phyloP scores from a whole-genome alignment of 2,888 invertebrate species.

The Sphecodes monilicornis region DNA sequence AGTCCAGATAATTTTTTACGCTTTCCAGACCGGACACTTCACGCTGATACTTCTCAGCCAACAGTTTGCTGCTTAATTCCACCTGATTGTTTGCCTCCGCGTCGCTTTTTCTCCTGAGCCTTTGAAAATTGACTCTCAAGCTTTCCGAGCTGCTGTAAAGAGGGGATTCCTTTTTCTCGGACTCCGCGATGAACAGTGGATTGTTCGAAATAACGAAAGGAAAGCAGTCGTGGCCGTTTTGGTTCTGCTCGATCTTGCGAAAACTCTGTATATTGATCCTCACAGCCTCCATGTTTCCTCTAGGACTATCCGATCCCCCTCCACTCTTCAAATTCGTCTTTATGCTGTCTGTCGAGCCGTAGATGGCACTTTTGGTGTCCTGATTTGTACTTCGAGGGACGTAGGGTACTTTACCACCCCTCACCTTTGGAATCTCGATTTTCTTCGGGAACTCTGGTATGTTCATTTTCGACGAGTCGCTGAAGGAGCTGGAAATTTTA shows the following conservation, averaged over 20 bases:
- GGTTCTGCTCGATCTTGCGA: slow-evolving; percentile 76
- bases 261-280: slow-evolving; percentile 77
- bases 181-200: slow-evolving; percentile 80
- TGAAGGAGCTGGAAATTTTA: slow-evolving; percentile 70
- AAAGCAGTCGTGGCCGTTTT: slow-evolving; percentile 78
- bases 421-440: slow-evolving; percentile 71
- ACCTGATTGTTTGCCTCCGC: slow-evolving; percentile 77
- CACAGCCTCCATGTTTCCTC: slow-evolving; percentile 77
- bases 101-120: slow-evolving; percentile 79
- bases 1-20: slow-evolving; percentile 81
- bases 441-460: slow-evolving; percentile 76
- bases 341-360: slow-evolving; percentile 72
- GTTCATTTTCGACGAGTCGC: slow-evolving; percentile 70
- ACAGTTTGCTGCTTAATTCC: slow-evolving; percentile 77
- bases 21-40: slow-evolving; percentile 80
- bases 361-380: slow-evolving; percentile 63
- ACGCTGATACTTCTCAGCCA: slow-evolving; percentile 81
- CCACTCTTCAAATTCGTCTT: slow-evolving; percentile 72
- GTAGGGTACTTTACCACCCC: slow-evolving; percentile 68
- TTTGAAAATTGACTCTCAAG: slow-evolving; percentile 77
- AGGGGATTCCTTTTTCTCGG: slow-evolving; percentile 78
- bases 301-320: slow-evolving; percentile 72
- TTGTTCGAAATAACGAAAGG: slow-evolving; percentile 82
- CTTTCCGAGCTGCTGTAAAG: slow-evolving; percentile 81
- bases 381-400: slow-evolving; percentile 69